phyloP scores from a whole-genome alignment of 2,797 vertebrate genomes.

The Margarornis squamiger region DNA sequence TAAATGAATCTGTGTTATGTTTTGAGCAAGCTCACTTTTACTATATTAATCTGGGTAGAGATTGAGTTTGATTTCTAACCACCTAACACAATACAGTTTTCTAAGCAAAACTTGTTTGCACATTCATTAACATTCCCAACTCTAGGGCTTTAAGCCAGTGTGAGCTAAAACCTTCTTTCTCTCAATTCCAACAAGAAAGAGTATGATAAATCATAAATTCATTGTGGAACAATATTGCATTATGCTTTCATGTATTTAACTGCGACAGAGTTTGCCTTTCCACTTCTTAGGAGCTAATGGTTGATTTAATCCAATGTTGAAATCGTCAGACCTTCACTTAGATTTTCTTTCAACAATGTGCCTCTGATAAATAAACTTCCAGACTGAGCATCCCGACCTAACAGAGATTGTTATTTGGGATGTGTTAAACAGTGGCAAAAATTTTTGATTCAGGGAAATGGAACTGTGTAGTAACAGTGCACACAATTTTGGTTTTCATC shows the following conservation, averaged over 20 bases:
- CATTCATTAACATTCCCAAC: conserved; percentile 8
- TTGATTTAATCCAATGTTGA: conserved; percentile 29
- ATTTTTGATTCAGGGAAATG: neutral
- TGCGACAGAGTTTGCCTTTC: neutral
- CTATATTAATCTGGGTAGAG: neutral
- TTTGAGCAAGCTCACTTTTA: conserved; percentile 44
- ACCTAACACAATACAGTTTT: conserved; percentile 10
- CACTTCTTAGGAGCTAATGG: conserved; percentile 9
- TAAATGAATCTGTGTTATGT: conserved; percentile 12
- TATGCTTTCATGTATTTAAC: conserved; percentile 9
- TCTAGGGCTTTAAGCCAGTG: neutral
- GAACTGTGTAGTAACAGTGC: neutral
- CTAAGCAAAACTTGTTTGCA: conserved; percentile 7
- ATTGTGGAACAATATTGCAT: neutral
- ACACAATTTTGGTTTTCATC: neutral
- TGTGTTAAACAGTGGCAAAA: neutral
- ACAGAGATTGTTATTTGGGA: neutral
- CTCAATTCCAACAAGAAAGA: neutral
- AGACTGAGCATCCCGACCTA: neutral
- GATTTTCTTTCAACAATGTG: neutral
- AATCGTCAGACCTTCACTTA: neutral
- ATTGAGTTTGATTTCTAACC: conserved; percentile 16
- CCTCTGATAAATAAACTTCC: conserved; percentile 24
- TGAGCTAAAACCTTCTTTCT: conserved; percentile 21
- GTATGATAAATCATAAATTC: conserved; percentile 16